Base-by-base conservation (phyloP, 1,140 invertebrate species). In the Bombus waltoni region DNA sequence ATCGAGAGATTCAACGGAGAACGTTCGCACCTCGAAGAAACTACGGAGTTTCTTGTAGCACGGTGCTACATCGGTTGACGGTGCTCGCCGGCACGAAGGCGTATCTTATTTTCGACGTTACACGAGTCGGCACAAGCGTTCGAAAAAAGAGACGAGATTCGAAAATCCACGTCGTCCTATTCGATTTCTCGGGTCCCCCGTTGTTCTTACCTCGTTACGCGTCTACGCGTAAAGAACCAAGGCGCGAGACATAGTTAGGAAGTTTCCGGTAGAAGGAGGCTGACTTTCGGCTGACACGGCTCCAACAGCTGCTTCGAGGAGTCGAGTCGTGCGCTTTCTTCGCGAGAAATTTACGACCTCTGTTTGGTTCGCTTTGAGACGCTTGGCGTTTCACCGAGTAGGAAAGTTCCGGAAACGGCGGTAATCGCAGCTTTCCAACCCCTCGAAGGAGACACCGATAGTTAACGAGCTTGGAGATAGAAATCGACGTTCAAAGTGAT, bases 141-240 rank as follows among this genome's bases (percentile, higher is more conserved):
- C 18, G 18, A 2, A 8, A 22, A 62, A n/a, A 5, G 5, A 1
- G 4, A 13, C 2, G 1, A n/a, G 1, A n/a, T 62, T n/a, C 4
- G 11, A n/a, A 62, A 62, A 11, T n/a, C 28, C 28, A 13, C 0
- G 59, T 2, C 11, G 2, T 15, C 15, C 1, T 18, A 2, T 32
- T 15, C 62, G 15, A 65, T 65, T 65, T 32, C 13, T n/a, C 32
- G 32, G 1, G 28, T 15, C 13, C n/a, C 62, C 6, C n/a, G 13
- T 32, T 15, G 4, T 65, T 32, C n/a, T 15, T 32, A 6, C n/a
- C 13, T n/a, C 32, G 13, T 65, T 32, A 65, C 28, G n/a, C n/a
- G 62, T 5, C n/a, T 32, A 65, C 28, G 0, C n/a, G 4, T 8
- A 13, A 65, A n/a, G 5, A 65, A 42, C 13, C 38, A 18, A 15